phyloP scores from a whole-genome alignment of 2,888 invertebrate species.

The Eilema depressum region DNA sequence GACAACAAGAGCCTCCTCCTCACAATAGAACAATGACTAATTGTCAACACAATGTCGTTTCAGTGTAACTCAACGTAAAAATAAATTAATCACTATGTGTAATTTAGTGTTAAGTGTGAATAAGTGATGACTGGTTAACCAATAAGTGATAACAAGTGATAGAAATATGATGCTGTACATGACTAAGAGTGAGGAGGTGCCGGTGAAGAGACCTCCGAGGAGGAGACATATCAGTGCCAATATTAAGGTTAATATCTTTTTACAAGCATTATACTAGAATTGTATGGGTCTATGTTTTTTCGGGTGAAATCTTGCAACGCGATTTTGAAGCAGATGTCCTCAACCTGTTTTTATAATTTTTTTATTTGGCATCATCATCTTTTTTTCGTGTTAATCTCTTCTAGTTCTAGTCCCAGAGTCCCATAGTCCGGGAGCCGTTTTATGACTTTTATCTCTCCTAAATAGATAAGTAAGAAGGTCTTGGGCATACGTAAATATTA shows the following conservation, averaged over 20 bases:
- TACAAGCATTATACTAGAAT: too few species aligned
- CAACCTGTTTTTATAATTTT: too few species aligned
- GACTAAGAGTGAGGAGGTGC: slow-evolving; percentile 73
- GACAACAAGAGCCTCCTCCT: slow-evolving; percentile 22
- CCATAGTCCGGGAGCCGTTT: too few species aligned
- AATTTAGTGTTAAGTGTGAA: slow-evolving; percentile 34
- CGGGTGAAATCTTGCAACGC: too few species aligned
- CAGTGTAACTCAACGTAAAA: slow-evolving; percentile 32
- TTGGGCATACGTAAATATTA: too few species aligned
- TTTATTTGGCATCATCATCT: too few species aligned
- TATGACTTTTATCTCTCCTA: too few species aligned
- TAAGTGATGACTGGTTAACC: slow-evolving; percentile 21
- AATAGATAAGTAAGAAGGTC: too few species aligned
- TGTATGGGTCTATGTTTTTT: too few species aligned
- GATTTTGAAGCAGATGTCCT: too few species aligned
- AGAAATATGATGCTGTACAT: slow-evolving; percentile 79
- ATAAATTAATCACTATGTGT: slow-evolving; percentile 22
- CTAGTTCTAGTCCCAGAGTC: too few species aligned
- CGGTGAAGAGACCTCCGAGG: slow-evolving; percentile 75
- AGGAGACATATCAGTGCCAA: slow-evolving; percentile 77
- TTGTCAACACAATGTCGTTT: slow-evolving; percentile 24
- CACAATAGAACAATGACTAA: slow-evolving; percentile 23
- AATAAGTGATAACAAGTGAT: slow-evolving; percentile 25
- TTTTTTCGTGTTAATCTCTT: too few species aligned
- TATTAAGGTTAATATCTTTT: slow-evolving; percentile 70